A percentile compares a stretch with the other conserved stretches of the same genome.
Conservation (phyloP, 30 jellyfish, hydroid and myxozoan species). For the Sanderia malayensis region DNA sequence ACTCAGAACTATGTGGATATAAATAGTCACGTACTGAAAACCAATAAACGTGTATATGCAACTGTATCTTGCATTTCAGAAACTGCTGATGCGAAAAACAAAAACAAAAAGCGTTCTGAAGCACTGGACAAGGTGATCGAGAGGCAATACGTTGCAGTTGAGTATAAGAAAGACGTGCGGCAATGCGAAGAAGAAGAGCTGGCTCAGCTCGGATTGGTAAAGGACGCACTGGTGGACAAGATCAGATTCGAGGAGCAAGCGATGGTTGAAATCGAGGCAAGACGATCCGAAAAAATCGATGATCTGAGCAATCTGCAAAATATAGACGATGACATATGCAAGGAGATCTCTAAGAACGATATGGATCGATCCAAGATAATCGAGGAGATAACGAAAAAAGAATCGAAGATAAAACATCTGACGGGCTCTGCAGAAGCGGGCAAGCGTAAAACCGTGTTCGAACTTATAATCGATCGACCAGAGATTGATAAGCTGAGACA, state of each 20-base stretch:
- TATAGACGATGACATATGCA: constrained; percentile 7
- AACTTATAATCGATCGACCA: constrained; percentile 1
- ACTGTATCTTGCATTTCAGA: too few relatives aligned
- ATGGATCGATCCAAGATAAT: constrained; percentile 25
- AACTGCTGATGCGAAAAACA: too few relatives aligned
- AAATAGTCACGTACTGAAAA: too few relatives aligned
- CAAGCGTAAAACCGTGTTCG: neutral
- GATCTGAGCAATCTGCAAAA: constrained; percentile 8
- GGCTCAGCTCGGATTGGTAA: constrained; percentile 11
- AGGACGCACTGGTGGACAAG: constrained; percentile 2
- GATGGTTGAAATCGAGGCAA: neutral
- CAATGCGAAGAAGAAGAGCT: constrained; percentile 40
- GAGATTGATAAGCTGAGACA: constrained; percentile 31
- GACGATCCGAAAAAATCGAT: constrained; percentile 1
- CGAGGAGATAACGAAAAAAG: constrained; percentile 41
- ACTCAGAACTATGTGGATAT: too few relatives aligned
- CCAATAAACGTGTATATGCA: too few relatives aligned
- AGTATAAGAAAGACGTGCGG: constrained; percentile 28
- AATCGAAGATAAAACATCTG: constrained; percentile 20
- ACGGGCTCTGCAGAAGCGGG: constrained; percentile 6
- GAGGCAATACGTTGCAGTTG: constrained; percentile 22
- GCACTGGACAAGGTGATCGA: constrained; percentile 38
- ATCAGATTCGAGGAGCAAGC: constrained; percentile 22
- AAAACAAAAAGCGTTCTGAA: too few relatives aligned
- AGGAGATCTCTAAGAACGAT: constrained; percentile 25